These are phyloP conservation scores for Mythimna pallens DNA, from an alignment of 2,888 invertebrate species.

Conservation along the genomic window DNA sequence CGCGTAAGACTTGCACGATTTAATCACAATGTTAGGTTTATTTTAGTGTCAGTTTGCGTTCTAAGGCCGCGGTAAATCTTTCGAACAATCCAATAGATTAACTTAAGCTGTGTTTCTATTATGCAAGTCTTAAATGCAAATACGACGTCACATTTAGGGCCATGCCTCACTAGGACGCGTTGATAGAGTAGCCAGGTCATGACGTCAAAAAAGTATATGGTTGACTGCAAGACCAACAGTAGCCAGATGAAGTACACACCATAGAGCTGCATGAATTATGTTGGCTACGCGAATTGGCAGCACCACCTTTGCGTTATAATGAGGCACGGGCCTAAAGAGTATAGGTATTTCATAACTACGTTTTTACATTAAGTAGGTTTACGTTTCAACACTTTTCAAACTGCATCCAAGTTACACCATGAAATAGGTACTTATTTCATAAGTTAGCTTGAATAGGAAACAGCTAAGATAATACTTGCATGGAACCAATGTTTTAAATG, in stretches of 20 bases:
- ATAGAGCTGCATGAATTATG: too few species aligned
- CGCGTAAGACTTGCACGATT: neutral
- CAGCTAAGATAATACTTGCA: slow-evolving; percentile 3
- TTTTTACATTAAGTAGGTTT: neutral
- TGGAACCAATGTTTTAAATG: slow-evolving; percentile 1
- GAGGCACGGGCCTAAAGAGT: too few species aligned
- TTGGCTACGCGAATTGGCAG: too few species aligned
- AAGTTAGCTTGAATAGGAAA: neutral
- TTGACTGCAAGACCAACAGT: too few species aligned
- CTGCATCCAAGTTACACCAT: neutral
- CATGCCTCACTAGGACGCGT: neutral
- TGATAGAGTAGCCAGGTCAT: too few species aligned
- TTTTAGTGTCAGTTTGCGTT: neutral
- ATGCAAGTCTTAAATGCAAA: neutral
- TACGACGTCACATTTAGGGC: neutral
- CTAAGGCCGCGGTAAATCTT: too few species aligned
- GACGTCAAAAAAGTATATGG: too few species aligned
- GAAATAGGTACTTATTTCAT: neutral
- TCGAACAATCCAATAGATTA: neutral
- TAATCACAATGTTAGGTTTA: neutral
- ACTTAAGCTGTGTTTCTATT: neutral
- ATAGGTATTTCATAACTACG: neutral
- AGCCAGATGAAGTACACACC: too few species aligned
- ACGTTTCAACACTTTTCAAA: neutral
- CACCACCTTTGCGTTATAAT: too few species aligned